These are phyloP conservation scores for Macquaria australasica DNA, from an alignment of 2,113 vertebrate species.

Conservation along the genomic window DNA sequence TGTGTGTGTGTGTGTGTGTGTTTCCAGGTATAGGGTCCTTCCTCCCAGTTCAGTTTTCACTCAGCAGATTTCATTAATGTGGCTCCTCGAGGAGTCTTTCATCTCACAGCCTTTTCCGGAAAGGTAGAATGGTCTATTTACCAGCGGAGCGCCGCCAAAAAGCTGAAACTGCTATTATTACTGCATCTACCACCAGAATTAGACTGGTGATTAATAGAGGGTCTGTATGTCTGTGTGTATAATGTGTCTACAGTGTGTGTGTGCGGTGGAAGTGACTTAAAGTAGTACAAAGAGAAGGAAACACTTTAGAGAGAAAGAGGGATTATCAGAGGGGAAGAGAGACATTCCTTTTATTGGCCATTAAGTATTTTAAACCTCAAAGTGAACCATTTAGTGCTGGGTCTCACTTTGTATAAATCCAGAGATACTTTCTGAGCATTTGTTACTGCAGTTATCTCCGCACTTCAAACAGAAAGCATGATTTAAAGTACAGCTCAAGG, in stretches of 20 bases:
- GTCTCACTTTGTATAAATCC: slow-evolving; percentile 36
- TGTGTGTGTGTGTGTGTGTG: slow-evolving; percentile 46
- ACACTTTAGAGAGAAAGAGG: slow-evolving; percentile 63
- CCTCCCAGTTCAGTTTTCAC: slow-evolving; percentile 81
- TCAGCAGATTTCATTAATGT: slow-evolving; percentile 86
- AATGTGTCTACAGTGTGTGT: slow-evolving; percentile 21
- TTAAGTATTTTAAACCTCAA: slow-evolving; percentile 72
- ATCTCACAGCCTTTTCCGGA: slow-evolving; percentile 77
- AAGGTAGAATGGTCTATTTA: slow-evolving; percentile 72
- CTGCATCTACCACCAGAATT: slow-evolving; percentile 67
- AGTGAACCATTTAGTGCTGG: slow-evolving; percentile 56
- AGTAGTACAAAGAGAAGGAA: slow-evolving; percentile 70
- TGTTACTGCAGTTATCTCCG: slow-evolving; percentile 28
- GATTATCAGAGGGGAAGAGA: slow-evolving; percentile 62
- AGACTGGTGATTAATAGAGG: slow-evolving; percentile 77
- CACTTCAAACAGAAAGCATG: slow-evolving; percentile 52
- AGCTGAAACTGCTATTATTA: slow-evolving; percentile 72
- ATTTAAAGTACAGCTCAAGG: slow-evolving; percentile 24
- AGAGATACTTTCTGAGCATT: slow-evolving; percentile 29
- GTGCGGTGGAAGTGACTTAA: slow-evolving; percentile 36
- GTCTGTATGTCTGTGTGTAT: slow-evolving; percentile 39
- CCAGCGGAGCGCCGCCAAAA: slow-evolving; percentile 57
- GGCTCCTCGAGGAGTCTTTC: slow-evolving; percentile 82
- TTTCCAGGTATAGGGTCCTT: slow-evolving; percentile 69
- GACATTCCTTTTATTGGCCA: slow-evolving; percentile 67